Conservation (phyloP, 2,797 vertebrate species). For the Mycteria americana region DNA sequence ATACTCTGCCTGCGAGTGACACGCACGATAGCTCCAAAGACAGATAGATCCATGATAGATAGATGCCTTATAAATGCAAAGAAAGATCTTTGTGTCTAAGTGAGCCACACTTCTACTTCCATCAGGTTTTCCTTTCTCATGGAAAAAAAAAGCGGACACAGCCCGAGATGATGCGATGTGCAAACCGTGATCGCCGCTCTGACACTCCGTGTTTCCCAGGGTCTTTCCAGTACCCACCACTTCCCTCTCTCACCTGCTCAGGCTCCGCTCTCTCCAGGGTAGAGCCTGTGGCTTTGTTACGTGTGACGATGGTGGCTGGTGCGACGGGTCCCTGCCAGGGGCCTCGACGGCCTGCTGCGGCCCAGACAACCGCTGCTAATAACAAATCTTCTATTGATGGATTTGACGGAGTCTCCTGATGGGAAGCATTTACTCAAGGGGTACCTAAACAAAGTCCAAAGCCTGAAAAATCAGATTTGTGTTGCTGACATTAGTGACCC, state of each 20-base stretch:
- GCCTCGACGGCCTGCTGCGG: not conserved
- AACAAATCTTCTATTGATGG: not conserved
- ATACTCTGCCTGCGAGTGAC: not conserved
- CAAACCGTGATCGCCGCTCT: rapidly evolving
- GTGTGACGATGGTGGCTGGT: rapidly evolving
- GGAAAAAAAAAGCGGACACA: not conserved
- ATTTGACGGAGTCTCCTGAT: not conserved
- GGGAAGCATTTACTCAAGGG: not conserved
- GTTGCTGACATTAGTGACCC: not conserved
- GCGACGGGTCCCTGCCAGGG: not conserved
- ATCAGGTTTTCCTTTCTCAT: not conserved
- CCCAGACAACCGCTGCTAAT: not conserved
- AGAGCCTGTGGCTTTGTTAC: not conserved
- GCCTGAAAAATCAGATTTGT: not conserved
- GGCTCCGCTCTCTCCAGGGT: not conserved
- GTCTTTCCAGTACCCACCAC: too few species aligned
- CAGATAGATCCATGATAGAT: not conserved
- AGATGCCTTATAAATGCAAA: not conserved
- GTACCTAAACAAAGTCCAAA: not conserved
- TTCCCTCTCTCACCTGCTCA: not conserved
- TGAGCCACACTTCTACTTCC: not conserved
- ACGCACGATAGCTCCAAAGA: not conserved
- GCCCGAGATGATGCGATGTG: rapidly evolving
- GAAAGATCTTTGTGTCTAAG: not conserved
- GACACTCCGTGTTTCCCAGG: rapidly evolving